These are phyloP conservation scores for Cetoscarus ocellatus DNA, from an alignment of 2,797 vertebrate genomes.

Conservation along the genomic window DNA sequence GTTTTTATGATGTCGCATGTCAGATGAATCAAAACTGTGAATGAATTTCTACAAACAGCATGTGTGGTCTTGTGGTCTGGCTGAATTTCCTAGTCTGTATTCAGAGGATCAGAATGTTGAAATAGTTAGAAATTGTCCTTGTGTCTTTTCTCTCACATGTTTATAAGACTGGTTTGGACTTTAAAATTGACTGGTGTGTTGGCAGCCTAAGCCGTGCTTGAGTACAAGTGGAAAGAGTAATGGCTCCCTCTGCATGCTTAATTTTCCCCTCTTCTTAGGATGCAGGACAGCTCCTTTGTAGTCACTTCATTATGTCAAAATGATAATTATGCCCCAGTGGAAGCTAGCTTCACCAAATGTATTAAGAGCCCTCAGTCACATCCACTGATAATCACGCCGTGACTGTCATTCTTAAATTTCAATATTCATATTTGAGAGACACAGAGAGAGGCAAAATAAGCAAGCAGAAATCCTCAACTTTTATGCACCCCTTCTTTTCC, in stretches of 20 bases:
- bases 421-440: conserved; percentile 52
- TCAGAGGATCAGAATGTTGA: no score
- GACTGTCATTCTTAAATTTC: conserved; percentile 57
- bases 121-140: no score
- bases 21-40: no score
- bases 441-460: conserved; percentile 10
- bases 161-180: no score
- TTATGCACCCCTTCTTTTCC: background rate
- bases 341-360: conserved; percentile 64
- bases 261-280: conserved; percentile 57
- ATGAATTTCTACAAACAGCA: no score
- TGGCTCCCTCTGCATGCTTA: conserved; percentile 36
- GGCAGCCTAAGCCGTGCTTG: conserved; percentile 22
- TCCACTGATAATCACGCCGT: conserved; percentile 68
- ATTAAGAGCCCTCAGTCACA: conserved; percentile 68
- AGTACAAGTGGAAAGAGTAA: conserved; percentile 49
- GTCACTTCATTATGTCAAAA: conserved; percentile 79
- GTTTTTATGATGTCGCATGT: no score
- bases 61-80: no score
- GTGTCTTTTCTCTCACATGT: no score
- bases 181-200: no score
- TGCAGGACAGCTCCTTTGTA: conserved; percentile 74
- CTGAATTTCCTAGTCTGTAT: no score
- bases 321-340: conserved; percentile 78
- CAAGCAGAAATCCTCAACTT: conserved; percentile 11